Evolutionary conservation across 2,888 invertebrate genomes (phyloP).

Genomic region (Melipona beecheii): DNA sequence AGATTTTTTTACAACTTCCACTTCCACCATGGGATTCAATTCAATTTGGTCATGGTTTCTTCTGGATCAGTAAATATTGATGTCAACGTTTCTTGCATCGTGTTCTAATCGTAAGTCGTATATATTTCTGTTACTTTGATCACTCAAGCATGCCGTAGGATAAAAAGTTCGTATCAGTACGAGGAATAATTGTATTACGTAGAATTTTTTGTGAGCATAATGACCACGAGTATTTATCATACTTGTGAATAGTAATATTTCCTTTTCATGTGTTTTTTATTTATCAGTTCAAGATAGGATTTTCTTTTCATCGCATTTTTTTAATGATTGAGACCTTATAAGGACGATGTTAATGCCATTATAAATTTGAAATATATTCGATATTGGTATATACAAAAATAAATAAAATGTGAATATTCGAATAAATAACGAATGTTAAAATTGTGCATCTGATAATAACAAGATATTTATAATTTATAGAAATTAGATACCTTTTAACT

Average conservation of each 20-base stretch:
- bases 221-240: neutral
- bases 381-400: neutral
- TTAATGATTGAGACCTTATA: neutral
- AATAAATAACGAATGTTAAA: too few relatives aligned
- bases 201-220: neutral
- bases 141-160: neutral
- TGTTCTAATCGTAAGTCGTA: neutral
- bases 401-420: too few relatives aligned
- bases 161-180: neutral
- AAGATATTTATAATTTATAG: too few relatives aligned
- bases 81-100: neutral
- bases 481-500: too few relatives aligned
- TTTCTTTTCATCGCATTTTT: neutral
- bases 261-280: neutral
- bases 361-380: neutral
- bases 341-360: neutral
- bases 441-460: too few relatives aligned
- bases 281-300: neutral
- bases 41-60: neutral
- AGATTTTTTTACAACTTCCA: neutral
- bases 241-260: neutral
- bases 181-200: neutral
- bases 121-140: neutral
- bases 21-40: neutral
- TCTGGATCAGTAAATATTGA: neutral